These are phyloP conservation scores for Ctenodactylus gundi DNA, from an alignment of 2,113 vertebrate genomes.

Conservation along the genomic window DNA sequence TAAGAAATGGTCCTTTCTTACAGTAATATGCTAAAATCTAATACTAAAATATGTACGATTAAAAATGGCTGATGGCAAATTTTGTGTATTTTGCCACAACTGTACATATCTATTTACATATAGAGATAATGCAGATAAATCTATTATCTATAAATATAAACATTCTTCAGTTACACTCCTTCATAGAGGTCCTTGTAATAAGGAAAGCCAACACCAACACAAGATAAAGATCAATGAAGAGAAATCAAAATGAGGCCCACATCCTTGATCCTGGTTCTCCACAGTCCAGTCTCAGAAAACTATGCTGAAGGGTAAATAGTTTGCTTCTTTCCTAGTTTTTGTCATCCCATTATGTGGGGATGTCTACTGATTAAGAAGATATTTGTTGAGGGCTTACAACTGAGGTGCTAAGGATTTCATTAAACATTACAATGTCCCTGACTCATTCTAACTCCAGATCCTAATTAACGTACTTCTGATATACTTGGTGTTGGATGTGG, in stretches of 20 bases:
- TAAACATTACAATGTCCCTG: not conserved
- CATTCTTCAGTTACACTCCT: not conserved
- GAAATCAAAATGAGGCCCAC: not conserved
- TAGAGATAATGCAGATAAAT: not conserved
- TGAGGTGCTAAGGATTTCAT: not conserved
- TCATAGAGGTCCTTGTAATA: not conserved
- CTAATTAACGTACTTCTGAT: not conserved
- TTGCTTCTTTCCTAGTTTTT: not conserved
- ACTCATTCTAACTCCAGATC: not conserved
- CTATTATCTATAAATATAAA: not conserved
- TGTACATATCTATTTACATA: not conserved
- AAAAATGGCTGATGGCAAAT: not conserved
- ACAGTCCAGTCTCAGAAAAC: not conserved
- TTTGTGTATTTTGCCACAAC: not conserved
- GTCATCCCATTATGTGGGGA: not conserved
- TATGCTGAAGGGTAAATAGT: not conserved
- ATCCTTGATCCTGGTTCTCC: not conserved
- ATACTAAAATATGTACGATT: not conserved
- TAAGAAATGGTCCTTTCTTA: not conserved
- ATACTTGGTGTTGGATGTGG: not conserved
- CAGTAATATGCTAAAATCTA: not conserved
- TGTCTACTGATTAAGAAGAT: not conserved
- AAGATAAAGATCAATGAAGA: not conserved
- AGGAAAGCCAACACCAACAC: not conserved
- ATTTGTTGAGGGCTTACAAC: not conserved